Conservation (phyloP, 2,888 invertebrate species). For the Zygogramma bicolorata region DNA sequence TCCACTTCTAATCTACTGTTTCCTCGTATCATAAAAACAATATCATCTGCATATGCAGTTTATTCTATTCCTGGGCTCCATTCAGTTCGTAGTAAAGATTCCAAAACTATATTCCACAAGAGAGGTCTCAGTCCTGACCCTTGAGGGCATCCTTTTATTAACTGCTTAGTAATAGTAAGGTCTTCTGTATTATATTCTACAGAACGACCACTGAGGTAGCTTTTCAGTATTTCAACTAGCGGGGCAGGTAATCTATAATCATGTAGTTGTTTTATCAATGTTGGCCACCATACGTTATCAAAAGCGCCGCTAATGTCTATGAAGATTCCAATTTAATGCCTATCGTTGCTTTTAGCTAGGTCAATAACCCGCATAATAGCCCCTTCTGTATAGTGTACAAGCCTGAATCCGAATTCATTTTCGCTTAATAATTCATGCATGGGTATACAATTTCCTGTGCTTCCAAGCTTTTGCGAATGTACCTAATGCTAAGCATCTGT, state of each 20-base stretch:
- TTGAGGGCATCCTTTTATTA: not conserved
- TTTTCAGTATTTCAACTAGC: too few relatives aligned
- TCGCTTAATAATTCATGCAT: not conserved
- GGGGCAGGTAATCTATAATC: too few relatives aligned
- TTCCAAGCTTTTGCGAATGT: too few relatives aligned
- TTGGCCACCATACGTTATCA: too few relatives aligned
- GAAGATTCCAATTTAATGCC: not conserved
- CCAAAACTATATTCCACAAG: not conserved
- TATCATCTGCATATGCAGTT: too few relatives aligned
- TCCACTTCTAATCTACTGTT: not conserved
- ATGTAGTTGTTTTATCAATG: not conserved
- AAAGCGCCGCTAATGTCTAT: not conserved
- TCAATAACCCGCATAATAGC: not conserved
- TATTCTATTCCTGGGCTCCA: too few relatives aligned
- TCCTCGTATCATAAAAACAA: not conserved
- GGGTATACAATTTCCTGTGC: too few relatives aligned
- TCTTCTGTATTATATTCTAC: not conserved
- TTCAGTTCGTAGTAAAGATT: not conserved
- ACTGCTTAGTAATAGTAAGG: not conserved
- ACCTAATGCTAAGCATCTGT: too few relatives aligned
- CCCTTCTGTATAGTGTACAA: not conserved
- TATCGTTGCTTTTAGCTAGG: not conserved
- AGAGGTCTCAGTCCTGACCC: too few relatives aligned
- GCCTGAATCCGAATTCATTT: not conserved
- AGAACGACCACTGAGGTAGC: not conserved